Evolutionary conservation across 2,113 vertebrate species (phyloP).

Genomic region (Stegastes partitus): DNA sequence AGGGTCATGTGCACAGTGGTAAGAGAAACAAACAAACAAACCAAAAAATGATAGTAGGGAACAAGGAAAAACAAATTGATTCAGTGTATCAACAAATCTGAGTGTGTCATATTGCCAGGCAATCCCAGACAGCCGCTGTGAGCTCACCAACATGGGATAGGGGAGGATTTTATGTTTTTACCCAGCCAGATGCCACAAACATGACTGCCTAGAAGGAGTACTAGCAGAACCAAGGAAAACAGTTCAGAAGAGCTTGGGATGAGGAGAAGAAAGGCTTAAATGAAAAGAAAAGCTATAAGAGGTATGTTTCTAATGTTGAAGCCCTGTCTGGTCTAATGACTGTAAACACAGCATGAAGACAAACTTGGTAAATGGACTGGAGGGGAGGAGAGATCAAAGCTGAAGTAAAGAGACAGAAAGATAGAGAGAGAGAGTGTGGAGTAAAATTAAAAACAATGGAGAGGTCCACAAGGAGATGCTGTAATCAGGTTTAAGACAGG

Average conservation of each 20-base stretch:
- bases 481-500: constrained; percentile 66
- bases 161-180: constrained; percentile 36
- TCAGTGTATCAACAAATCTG: constrained; percentile 12
- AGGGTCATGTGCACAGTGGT: background rate
- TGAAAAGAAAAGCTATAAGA: background rate
- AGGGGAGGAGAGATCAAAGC: constrained; percentile 22
- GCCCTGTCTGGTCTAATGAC: constrained; percentile 31
- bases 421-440: background rate
- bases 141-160: constrained; percentile 3
- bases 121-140: constrained; percentile 16
- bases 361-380: background rate
- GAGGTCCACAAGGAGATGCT: constrained; percentile 39
- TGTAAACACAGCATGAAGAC: constrained; percentile 34
- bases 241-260: background rate
- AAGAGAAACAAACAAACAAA: too few species aligned
- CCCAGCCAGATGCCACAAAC: background rate
- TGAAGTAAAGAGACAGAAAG: background rate
- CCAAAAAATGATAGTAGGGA: background rate
- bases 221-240: background rate
- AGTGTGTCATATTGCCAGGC: constrained; percentile 10
- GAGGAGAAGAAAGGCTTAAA: background rate
- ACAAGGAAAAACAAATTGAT: background rate
- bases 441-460: constrained; percentile 40
- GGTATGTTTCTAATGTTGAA: constrained; percentile 14
- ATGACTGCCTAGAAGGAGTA: background rate